Evolutionary conservation across 2,888 invertebrate species (phyloP).

Genomic region (Heliconius charithonia): DNA sequence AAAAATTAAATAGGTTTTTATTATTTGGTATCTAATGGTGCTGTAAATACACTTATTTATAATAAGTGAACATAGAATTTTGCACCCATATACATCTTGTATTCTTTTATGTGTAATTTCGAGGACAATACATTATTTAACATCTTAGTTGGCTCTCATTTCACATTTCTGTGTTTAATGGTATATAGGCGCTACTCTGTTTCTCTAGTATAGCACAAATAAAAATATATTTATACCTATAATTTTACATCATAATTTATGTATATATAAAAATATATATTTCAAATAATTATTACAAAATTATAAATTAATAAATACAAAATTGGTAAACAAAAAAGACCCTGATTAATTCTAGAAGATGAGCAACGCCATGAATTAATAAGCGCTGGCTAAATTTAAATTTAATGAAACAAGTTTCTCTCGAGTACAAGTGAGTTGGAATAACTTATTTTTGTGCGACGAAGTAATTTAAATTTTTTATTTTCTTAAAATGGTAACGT

Average conservation of each 20-base stretch:
- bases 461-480: slow-evolving; percentile 19
- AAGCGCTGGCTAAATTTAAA: slow-evolving; percentile 76
- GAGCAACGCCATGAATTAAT: slow-evolving; percentile 69
- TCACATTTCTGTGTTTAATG: no score
- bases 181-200: no score
- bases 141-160: no score
- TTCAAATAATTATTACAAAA: background rate
- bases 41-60: no score
- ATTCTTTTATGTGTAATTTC: no score
- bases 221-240: no score
- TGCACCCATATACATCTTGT: no score
- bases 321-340: slow-evolving; percentile 15
- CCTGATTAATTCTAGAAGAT: slow-evolving; percentile 58
- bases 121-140: no score
- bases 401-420: slow-evolving; percentile 78
- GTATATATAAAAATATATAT: background rate
- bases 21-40: no score
- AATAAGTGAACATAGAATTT: no score
- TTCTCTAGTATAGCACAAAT: no score
- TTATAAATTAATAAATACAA: background rate
- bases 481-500: slow-evolving; percentile 4
- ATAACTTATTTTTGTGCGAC: slow-evolving; percentile 28
- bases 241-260: background rate
- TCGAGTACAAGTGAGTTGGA: slow-evolving; percentile 49
- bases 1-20: no score